Evolutionary conservation across 2,797 vertebrate genomes (phyloP).

Genomic region (Ctenopoma multispine): DNA sequence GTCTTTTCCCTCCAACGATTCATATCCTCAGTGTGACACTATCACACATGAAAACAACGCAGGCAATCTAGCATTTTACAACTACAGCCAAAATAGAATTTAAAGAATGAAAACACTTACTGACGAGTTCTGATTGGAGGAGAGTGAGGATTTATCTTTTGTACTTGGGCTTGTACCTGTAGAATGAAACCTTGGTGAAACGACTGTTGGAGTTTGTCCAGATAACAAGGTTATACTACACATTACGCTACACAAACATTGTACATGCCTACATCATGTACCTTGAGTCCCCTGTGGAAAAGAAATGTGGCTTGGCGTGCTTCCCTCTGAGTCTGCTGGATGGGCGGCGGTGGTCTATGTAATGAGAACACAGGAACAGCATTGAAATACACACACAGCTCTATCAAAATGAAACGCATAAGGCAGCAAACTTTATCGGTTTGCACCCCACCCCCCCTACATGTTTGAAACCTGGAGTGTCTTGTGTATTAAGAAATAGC

Average conservation of each 20-base stretch:
- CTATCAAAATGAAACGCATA: neutral
- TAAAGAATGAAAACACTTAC: slow-evolving; percentile 81
- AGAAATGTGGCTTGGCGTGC: slow-evolving; percentile 95
- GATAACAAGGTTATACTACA: neutral
- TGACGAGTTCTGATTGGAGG: slow-evolving; percentile 85
- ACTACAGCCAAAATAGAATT: neutral
- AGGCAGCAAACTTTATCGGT: no score
- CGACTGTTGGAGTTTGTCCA: neutral
- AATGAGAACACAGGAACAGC: neutral
- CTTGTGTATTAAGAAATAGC: neutral
- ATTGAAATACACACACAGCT: neutral
- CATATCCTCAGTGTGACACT: neutral
- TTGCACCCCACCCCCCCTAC: neutral
- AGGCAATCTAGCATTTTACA: neutral
- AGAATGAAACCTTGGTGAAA: neutral
- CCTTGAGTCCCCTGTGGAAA: slow-evolving; percentile 94
- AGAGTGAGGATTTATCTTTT: slow-evolving; percentile 64
- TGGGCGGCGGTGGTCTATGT: slow-evolving; percentile 69
- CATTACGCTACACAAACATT: neutral
- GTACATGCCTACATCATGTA: slow-evolving; percentile 55
- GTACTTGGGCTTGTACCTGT: slow-evolving; percentile 76
- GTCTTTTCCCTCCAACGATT: slow-evolving; percentile 14
- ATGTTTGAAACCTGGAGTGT: neutral
- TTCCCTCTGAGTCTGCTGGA: slow-evolving; percentile 87
- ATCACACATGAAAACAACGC: slow-evolving; percentile 1